Evolutionary conservation across 2,797 vertebrate species (phyloP), one percentile per base, ranked within the genome.

Genomic region (Peromyscus attwateri): DNA sequence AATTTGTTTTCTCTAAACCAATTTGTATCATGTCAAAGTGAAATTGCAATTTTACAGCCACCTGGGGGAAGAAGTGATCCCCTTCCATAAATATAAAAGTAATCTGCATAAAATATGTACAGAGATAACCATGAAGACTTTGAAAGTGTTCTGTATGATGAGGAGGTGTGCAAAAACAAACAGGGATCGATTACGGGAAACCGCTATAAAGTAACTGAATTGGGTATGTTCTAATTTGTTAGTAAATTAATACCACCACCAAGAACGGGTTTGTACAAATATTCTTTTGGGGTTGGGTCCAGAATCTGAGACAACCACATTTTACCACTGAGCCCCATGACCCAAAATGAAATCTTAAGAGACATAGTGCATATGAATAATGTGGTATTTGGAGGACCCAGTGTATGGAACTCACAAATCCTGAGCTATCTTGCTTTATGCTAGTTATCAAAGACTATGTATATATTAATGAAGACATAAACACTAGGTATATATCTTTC

Each of bases 1-100:
- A 98, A 98, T 98, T 98, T 98, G 98, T 98, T 98, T 98, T 98
- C 98, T 98, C 97, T 97, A 98, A 98, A 98, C 97, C 95, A 98
- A 98, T 99, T 98, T 98, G 97, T 97, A 97, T 98, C 98, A 97
- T 98, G 98, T 98, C 98, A 98, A 98, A 98, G 89, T 91, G 91
- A 98, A 97, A 98, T 96, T 98, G 96, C 98, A 98, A 90, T 98
- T 98, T 98, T 98, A 98, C 88, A 98, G 43, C 82, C 97, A 98
- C 96, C 95, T 96, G 79, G 96, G 87, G 97, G 94, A 98, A 97
- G 87, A 97, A 98, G 82, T 62, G 66, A 98, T 98, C 97, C 97
- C 95, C 92, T 98, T 98, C 97, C 97, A 98, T 98, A 98, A 98
- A 98, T 98, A 98, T 98, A 96, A 96, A 97, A 94, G 81, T 96